Percentiles rank a stretch among this genome's conserved stretches.
phyloP scores from a whole-genome alignment of 2,888 invertebrate species.

The Rhodophaea formosa region DNA sequence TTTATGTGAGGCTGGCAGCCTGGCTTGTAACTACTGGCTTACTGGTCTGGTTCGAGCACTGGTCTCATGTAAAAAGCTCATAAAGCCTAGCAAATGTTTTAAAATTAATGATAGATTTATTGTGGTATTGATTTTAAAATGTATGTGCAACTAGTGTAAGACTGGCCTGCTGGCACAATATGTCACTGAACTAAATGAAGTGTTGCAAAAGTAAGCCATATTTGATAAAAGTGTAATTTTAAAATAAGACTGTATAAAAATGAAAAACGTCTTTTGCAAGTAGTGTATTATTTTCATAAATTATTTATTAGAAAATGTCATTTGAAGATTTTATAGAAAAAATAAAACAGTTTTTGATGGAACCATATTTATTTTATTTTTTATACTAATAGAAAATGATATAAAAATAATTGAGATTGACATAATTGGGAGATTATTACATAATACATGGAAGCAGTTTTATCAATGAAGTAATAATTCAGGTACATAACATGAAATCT shows the following conservation, averaged over 20 bases:
- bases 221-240: constrained; percentile 27
- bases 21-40: too few species aligned
- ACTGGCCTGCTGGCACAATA: constrained; percentile 24
- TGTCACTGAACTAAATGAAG: constrained; percentile 23
- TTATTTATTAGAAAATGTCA: constrained; percentile 37
- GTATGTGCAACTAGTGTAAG: constrained; percentile 1
- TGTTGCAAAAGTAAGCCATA: constrained; percentile 4
- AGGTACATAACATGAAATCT: constrained; percentile 2
- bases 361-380: constrained; percentile 28
- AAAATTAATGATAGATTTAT: neutral
- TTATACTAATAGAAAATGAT: neutral
- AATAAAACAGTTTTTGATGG: constrained; percentile 32
- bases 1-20: too few species aligned
- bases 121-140: neutral
- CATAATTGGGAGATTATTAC: constrained; percentile 1
- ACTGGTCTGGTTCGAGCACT: too few species aligned
- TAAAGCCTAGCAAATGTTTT: too few species aligned
- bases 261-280: constrained; percentile 30
- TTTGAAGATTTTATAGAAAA: constrained; percentile 38
- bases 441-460: neutral
- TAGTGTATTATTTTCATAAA: constrained; percentile 31
- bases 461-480: neutral
- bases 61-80: too few species aligned
- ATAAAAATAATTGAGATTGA: constrained; percentile 11
- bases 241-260: constrained; percentile 38